Conservation (phyloP, 2,888 invertebrate genomes). For the Oscheius onirici region DNA sequence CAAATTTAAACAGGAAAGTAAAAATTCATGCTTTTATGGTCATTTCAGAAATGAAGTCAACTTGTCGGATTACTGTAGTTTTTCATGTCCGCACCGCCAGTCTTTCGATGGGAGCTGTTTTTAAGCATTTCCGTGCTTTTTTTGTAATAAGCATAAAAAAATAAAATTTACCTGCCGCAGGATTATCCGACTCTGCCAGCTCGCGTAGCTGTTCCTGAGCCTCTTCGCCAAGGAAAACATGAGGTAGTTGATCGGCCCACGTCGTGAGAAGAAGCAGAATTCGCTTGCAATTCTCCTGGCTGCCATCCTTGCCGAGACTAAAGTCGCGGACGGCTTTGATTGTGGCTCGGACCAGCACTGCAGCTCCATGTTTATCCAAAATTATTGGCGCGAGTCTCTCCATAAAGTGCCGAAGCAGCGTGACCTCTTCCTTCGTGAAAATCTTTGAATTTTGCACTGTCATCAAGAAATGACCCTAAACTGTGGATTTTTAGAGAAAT, state of each 20-base stretch:
- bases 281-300: neutral
- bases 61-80: too few species aligned
- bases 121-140: too few species aligned
- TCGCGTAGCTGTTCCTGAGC: neutral
- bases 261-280: neutral
- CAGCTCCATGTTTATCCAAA: constrained; percentile 20
- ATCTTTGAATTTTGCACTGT: neutral
- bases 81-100: too few species aligned
- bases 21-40: too few species aligned
- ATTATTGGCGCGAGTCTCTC: constrained; percentile 24
- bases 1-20: too few species aligned
- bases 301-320: neutral
- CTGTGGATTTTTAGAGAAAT: neutral
- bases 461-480: neutral
- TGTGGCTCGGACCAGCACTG: neutral
- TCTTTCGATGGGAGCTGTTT: too few species aligned
- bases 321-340: constrained; percentile 10
- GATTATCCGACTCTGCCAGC: neutral
- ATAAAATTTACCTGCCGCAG: neutral
- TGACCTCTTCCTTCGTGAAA: constrained; percentile 9
- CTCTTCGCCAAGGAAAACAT: constrained; percentile 2
- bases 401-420: constrained; percentile 20
- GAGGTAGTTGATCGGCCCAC: constrained; percentile 7
- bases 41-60: too few species aligned
- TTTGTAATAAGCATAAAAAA: neutral